These are phyloP conservation scores for Drosophila cardini DNA, from an alignment of 1,140 invertebrate genomes.

Conservation along the genomic window DNA sequence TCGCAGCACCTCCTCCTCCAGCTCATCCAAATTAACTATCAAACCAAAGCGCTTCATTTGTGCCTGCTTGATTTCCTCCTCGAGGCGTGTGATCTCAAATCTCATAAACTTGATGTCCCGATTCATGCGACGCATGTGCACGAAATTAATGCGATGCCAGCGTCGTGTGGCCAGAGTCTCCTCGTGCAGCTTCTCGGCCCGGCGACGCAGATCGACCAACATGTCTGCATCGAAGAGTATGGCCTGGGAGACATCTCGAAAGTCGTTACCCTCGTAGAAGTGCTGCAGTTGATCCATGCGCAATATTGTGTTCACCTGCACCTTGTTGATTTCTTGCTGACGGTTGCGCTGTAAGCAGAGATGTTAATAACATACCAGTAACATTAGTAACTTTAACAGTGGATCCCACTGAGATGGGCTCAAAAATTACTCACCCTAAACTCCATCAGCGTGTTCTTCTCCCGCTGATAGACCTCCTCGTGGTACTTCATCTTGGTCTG, in stretches of 20 bases:
- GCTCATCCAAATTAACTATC: slow-evolving; percentile 85
- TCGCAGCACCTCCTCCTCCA: slow-evolving; percentile 87
- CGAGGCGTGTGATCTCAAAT: slow-evolving; percentile 85
- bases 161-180: slow-evolving; percentile 87
- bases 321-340: slow-evolving; percentile 89
- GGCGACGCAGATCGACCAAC: slow-evolving; percentile 86
- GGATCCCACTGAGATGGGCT: too few relatives aligned
- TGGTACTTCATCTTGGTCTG: slow-evolving; percentile 72
- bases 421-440: too few relatives aligned
- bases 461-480: slow-evolving; percentile 65
- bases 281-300: slow-evolving; percentile 89
- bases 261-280: slow-evolving; percentile 85
- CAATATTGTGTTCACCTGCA: slow-evolving; percentile 88
- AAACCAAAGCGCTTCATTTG: slow-evolving; percentile 87
- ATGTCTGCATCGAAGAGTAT: slow-evolving; percentile 88
- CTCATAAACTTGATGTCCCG: slow-evolving; percentile 87
- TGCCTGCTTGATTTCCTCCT: slow-evolving; percentile 85
- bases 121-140: slow-evolving; percentile 86
- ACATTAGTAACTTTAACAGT: too few relatives aligned
- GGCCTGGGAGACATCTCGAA: slow-evolving; percentile 86
- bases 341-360: slow-evolving; percentile 86
- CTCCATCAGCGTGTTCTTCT: slow-evolving; percentile 65
- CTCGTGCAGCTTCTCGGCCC: slow-evolving; percentile 88
- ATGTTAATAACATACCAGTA: too few relatives aligned
- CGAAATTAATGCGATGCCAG: slow-evolving; percentile 86